Evolutionary conservation across 2,797 vertebrate genomes (phyloP), one percentile per base, ranked within the genome.

Genomic region (Capromys pilorides): DNA sequence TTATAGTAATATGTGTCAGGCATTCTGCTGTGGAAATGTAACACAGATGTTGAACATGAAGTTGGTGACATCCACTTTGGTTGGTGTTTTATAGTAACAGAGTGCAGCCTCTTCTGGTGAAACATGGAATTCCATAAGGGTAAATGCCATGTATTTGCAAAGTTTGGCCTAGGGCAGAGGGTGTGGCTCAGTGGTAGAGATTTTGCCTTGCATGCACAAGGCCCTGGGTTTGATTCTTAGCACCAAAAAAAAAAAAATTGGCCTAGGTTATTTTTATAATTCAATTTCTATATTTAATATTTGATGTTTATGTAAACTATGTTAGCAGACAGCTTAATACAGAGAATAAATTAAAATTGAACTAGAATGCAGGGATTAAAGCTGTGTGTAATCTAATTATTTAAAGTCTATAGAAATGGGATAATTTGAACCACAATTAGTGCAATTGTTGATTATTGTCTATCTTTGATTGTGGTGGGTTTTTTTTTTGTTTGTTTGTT

Each of bases 1-100:
- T 97, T 96, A 51, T 96, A 84, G 94, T 95, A 75, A 73, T 81
- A 6, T 28, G 36, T 75, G 83, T 83, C 92, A 93, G 94, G 89
- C 83, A 57, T 94, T 94, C 95, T 91, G 89, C 94, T 31, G n/a
- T 95, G 95, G 82, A 86, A 96, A 96, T 86, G 95, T 61, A 95
- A 87, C 96, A 88, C 0, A 1, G 95, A 96, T 95, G 89, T 62
- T 93, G 81, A 81, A 45, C 82, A 69, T 84, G 82, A 96, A n/a
- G 2, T 93, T 90, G 62, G 88, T 96, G 96, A 95, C 96, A 94
- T 95, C 94, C 69, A 26, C 86, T 85, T 82, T 73, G n/a, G 89
- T 80, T 95, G 73, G 73, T 84, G n/a, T 94, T 97, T 96, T 96
- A 93, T 87, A 84, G 81, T 86, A 67, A 93, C 36, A 26, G 36